phyloP scores from a whole-genome alignment of 2,797 vertebrate genomes.

The Prunella strophiata region DNA sequence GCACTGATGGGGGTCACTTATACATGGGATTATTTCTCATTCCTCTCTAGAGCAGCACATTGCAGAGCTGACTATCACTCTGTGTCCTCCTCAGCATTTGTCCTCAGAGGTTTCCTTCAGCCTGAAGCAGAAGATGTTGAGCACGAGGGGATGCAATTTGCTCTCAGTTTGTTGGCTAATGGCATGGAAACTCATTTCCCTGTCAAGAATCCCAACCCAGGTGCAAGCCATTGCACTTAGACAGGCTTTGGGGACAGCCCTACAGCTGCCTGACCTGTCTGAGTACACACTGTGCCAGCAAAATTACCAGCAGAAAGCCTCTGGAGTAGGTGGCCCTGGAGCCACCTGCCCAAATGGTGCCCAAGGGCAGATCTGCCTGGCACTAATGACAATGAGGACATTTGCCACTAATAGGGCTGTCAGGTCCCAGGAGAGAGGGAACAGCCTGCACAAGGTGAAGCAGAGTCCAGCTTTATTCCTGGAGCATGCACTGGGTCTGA shows the following conservation, averaged over 20 bases:
- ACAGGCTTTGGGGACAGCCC: neutral
- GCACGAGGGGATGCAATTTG: accelerated
- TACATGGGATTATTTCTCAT: neutral
- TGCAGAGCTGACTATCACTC: neutral
- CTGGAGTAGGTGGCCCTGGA: neutral
- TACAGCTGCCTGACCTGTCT: neutral
- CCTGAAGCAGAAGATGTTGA: neutral
- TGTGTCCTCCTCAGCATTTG: neutral
- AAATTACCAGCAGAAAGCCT: neutral
- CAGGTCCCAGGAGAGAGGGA: neutral
- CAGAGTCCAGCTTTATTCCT: neutral
- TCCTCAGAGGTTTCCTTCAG: neutral
- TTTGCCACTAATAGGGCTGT: neutral
- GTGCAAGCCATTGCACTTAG: neutral
- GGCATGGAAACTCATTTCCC: neutral
- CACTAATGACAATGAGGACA: neutral
- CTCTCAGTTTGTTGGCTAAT: neutral
- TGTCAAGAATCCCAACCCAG: accelerated
- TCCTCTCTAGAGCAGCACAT: neutral
- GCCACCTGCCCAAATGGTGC: neutral
- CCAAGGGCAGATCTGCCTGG: neutral
- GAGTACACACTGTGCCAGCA: neutral
- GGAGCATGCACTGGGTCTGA: neutral
- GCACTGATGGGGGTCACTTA: accelerated
- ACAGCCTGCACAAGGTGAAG: neutral